Conservation (phyloP, 1,140 invertebrate species). For the Zaprionus gabonicus region DNA sequence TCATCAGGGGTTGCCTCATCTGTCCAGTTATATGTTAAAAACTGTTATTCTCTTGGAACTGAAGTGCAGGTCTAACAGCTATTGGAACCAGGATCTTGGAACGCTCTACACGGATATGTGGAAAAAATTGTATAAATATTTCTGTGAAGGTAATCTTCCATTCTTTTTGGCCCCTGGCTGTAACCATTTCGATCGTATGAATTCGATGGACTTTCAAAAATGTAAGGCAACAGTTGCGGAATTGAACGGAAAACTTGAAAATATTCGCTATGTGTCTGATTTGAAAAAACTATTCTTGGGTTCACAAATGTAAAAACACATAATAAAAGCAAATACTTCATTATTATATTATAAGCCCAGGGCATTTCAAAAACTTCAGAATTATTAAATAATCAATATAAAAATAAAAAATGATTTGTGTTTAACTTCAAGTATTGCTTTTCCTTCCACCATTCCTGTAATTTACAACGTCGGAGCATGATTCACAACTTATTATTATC, state of each 20-base stretch:
- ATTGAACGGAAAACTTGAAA: neutral
- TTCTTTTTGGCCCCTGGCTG: constrained; percentile 33
- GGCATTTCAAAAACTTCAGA: neutral
- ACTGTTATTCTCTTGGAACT: constrained; percentile 41
- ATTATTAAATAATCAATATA: neutral
- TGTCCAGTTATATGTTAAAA: constrained; percentile 55
- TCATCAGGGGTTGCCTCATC: neutral
- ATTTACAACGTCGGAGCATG: no score
- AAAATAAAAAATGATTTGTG: neutral
- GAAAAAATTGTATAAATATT: constrained; percentile 24
- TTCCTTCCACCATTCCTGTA: no score
- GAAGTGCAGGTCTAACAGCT: neutral
- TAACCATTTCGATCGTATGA: constrained; percentile 44
- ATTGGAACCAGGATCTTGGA: constrained; percentile 33
- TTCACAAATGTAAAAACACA: neutral
- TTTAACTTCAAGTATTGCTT: neutral
- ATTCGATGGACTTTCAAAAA: neutral
- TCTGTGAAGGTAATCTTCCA: neutral
- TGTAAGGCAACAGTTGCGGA: neutral
- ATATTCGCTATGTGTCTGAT: neutral
- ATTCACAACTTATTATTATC: neutral
- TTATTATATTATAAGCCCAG: neutral
- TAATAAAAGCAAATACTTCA: neutral
- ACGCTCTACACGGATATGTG: constrained; percentile 39
- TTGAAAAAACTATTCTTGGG: neutral